Evolutionary conservation across 2,888 invertebrate genomes (phyloP).

Genomic region (Yponomeuta malinellus): DNA sequence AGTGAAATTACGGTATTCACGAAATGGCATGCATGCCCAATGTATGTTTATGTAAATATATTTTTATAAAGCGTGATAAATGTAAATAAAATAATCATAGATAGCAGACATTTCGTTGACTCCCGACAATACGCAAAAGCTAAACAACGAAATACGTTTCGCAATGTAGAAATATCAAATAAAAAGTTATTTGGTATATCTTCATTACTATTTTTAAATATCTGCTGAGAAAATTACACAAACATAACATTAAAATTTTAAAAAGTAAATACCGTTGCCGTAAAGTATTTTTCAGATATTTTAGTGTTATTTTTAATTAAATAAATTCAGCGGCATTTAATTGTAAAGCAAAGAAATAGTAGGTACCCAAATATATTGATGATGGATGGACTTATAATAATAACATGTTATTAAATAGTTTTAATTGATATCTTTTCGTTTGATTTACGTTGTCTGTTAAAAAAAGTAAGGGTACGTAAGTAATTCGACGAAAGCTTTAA

Average conservation of each 20-base stretch:
- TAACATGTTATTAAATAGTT: not conserved
- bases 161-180: not conserved
- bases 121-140: slow-evolving; percentile 43
- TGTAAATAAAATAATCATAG: slow-evolving; percentile 40
- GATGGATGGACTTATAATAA: not conserved
- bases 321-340: too few relatives aligned
- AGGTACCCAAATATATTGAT: not conserved
- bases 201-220: not conserved
- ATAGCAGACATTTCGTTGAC: slow-evolving; percentile 47
- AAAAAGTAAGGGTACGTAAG: not conserved
- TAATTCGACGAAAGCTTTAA: too few relatives aligned
- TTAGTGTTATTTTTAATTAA: too few relatives aligned
- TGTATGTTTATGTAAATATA: slow-evolving; percentile 46
- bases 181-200: not conserved
- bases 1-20: not conserved
- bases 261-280: too few relatives aligned
- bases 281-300: too few relatives aligned
- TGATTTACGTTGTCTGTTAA: not conserved
- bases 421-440: not conserved
- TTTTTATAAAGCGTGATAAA: slow-evolving; percentile 36
- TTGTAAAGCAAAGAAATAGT: too few relatives aligned
- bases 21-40: not conserved
- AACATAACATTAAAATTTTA: too few relatives aligned
- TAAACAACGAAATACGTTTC: slow-evolving; percentile 21
- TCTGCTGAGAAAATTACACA: too few relatives aligned